These are phyloP conservation scores for Scaptodrosophila lebanonensis DNA, from an alignment of 1,140 invertebrate species.

Conservation along the genomic window DNA sequence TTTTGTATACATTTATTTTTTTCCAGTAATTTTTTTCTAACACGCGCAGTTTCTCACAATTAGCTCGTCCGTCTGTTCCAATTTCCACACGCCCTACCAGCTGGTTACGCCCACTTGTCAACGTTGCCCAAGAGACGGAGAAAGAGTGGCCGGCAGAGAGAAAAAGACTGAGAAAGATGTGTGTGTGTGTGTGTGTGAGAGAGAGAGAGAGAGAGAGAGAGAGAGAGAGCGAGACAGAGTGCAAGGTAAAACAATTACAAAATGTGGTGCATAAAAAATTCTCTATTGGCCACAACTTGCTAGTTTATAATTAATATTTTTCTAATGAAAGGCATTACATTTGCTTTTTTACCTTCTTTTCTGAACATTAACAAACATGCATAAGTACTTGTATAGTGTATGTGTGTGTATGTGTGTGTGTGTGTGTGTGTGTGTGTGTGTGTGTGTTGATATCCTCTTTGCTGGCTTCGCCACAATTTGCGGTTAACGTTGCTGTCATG, in stretches of 20 bases:
- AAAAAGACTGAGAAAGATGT: neutral
- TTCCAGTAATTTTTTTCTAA: neutral
- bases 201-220: slow-evolving; percentile 3
- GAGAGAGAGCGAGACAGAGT: slow-evolving; percentile 10
- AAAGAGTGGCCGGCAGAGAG: slow-evolving; percentile 15
- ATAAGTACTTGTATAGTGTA: neutral
- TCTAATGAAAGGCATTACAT: slow-evolving; percentile 65
- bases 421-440: slow-evolving; percentile 7
- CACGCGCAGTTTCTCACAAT: slow-evolving; percentile 41
- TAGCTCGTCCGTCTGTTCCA: slow-evolving; percentile 34
- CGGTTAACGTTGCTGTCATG: slow-evolving; percentile 61
- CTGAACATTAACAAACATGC: neutral
- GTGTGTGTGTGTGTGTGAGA: neutral
- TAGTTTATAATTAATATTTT: slow-evolving; percentile 68
- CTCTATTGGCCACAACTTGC: slow-evolving; percentile 17
- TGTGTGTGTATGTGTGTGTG: slow-evolving; percentile 8
- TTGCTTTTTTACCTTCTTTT: slow-evolving; percentile 33
- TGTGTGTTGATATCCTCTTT: slow-evolving; percentile 10
- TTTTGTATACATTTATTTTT: too few relatives aligned
- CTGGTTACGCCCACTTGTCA: slow-evolving; percentile 54
- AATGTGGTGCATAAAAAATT: slow-evolving; percentile 34
- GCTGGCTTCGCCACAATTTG: slow-evolving; percentile 32
- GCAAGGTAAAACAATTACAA: neutral
- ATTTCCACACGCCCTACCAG: slow-evolving; percentile 24
- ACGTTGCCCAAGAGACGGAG: slow-evolving; percentile 30